These are phyloP conservation scores for Macropis europaea DNA, from an alignment of 2,888 invertebrate species.

Conservation along the genomic window DNA sequence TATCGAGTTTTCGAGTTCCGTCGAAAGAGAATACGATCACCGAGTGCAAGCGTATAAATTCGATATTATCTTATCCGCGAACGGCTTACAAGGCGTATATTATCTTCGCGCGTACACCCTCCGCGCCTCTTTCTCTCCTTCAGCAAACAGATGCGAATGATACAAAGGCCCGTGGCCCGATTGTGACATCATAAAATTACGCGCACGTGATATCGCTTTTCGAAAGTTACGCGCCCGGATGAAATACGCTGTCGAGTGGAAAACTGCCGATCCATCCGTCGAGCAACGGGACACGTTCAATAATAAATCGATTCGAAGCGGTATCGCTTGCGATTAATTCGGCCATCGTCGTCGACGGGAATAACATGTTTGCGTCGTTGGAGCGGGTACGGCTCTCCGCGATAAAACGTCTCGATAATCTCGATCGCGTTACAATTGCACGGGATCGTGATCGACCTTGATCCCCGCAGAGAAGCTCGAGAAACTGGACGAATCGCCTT, in stretches of 20 bases:
- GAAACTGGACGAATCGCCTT: too few relatives aligned
- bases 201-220: too few relatives aligned
- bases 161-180: slow-evolving; percentile 20
- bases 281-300: neutral
- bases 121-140: slow-evolving; percentile 6
- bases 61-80: slow-evolving; percentile 53
- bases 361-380: slow-evolving; percentile 1
- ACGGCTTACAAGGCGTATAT: slow-evolving; percentile 28
- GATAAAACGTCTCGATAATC: neutral
- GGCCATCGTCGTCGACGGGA: neutral
- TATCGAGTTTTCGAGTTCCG: slow-evolving; percentile 25
- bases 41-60: slow-evolving; percentile 33
- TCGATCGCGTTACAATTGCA: neutral
- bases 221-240: too few relatives aligned
- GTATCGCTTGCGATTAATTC: neutral
- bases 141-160: slow-evolving; percentile 40
- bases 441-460: neutral
- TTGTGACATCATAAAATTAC: slow-evolving; percentile 25
- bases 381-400: neutral
- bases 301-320: slow-evolving; percentile 6
- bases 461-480: too few relatives aligned
- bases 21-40: slow-evolving; percentile 22
- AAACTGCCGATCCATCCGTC: neutral
- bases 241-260: slow-evolving; percentile 2
- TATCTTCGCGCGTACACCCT: slow-evolving; percentile 27